phyloP scores from a whole-genome alignment of 1,140 invertebrate genomes.

The Maniola jurtina region DNA sequence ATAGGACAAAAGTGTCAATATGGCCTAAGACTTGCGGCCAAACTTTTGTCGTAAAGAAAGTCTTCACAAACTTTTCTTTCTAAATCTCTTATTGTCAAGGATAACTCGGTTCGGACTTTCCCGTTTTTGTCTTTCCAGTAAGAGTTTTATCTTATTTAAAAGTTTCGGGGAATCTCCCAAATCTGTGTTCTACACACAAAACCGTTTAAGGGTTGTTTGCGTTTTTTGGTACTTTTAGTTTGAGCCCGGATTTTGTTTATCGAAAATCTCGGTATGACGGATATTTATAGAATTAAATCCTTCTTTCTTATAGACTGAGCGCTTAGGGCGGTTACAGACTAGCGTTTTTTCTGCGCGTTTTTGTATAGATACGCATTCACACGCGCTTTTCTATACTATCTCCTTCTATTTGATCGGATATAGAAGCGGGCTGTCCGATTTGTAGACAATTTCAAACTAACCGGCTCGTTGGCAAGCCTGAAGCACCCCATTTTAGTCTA shows the following conservation, averaged over 20 bases:
- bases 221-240: conserved; percentile 11
- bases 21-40: conserved; percentile 12
- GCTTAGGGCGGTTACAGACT: no score
- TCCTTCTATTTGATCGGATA: no score
- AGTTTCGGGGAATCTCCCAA: conserved; percentile 14
- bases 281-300: no score
- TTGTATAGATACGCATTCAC: no score
- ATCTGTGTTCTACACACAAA: conserved; percentile 18
- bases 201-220: conserved; percentile 20
- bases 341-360: no score
- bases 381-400: no score
- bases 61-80: conserved; percentile 31
- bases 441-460: no score
- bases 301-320: no score
- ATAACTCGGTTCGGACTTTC: conserved; percentile 20
- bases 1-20: conserved; percentile 22
- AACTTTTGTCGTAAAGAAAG: conserved; percentile 33
- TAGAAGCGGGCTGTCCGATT: no score
- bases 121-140: conserved; percentile 21
- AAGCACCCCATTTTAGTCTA: no score
- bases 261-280: neutral
- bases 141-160: conserved; percentile 30
- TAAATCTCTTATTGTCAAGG: conserved; percentile 29
- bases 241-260: neutral
- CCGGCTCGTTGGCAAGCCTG: no score